Base-by-base conservation (phyloP, 2,888 invertebrate species). In the Metallyticus violacea region DNA sequence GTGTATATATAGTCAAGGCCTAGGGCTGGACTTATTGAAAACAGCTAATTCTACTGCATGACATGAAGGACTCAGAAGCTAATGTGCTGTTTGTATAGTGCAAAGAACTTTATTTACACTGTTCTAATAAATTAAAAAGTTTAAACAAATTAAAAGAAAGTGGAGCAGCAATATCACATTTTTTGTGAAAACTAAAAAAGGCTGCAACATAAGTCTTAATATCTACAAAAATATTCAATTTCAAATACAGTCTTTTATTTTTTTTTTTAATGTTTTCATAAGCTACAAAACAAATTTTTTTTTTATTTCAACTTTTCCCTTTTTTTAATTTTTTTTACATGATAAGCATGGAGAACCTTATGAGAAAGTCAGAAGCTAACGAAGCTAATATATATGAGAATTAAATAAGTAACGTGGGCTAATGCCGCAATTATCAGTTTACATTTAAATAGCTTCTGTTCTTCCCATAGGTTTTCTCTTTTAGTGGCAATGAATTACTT, bases 241-340 rank as follows among this genome's bases (percentile, higher is more conserved):
- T 83, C 83, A 83, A 83, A 83, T 83, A 83, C 83, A 83, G 83
- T 83, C 83, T 77, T 81, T 81, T 81, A 79, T 79, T 79, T 81
- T 9, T 27, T 80, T 27, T 82, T 76, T 82, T 81, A 9, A 76
- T 76, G 77, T 83, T 83, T 83, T 77, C 40, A 83, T 83, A 83
- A 83, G 83, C 83, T 83, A 83, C 83, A 83, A 83, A 83, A 83
- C 83, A 77, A 77, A 9, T 15, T 83, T 83, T 83, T 77, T 82
- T 27, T 83, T 83, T 26, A 83, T 81, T 81, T 80, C 30, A 62
- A 62, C 40, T 62, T 62, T 62, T 62, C 22, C 40, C 22, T n/a
- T n/a, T n/a, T n/a, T 28, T 81, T 81, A 2, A 27, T 30, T 83
- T 83, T 77, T 77, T 77, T 77, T 83, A 83, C 83, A 83, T 83